phyloP scores from a whole-genome alignment of 2,888 invertebrate species.

The Nasonia oneida region DNA sequence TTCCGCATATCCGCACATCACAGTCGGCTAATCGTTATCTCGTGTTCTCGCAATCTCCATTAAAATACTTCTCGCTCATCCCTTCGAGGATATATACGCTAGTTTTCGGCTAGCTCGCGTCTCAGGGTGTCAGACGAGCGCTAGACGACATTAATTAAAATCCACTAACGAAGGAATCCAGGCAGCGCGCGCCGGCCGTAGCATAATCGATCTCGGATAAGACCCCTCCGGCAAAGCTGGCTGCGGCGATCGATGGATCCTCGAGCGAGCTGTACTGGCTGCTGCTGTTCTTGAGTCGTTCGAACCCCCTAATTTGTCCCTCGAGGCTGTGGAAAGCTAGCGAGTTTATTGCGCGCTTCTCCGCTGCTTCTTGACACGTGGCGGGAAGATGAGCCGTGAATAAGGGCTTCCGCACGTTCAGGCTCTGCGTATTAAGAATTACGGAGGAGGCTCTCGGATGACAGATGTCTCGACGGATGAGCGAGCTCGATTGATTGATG shows the following conservation, averaged over 20 bases:
- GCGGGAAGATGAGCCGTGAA: neutral
- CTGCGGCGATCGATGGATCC: neutral
- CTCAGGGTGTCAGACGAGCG: neutral
- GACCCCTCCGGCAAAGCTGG: neutral
- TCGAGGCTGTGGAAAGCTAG: neutral
- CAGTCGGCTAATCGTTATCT: no score
- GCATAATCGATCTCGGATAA: conserved; percentile 3
- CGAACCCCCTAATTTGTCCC: conserved; percentile 15
- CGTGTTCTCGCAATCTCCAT: no score
- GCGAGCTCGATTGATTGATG: neutral
- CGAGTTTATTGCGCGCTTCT: neutral
- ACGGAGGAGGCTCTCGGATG: neutral
- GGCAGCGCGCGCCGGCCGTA: neutral
- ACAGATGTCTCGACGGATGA: neutral
- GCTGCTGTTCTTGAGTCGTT: neutral
- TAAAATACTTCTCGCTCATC: neutral
- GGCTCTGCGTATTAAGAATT: neutral
- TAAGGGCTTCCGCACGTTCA: neutral
- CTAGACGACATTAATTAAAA: conserved; percentile 13
- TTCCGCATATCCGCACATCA: no score
- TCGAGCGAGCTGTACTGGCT: no score
- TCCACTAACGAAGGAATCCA: conserved; percentile 10
- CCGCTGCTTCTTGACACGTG: neutral
- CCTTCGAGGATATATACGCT: neutral
- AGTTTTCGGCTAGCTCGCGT: neutral